Base-by-base conservation (phyloP, 2,888 invertebrate species). In the Antitype chi region DNA sequence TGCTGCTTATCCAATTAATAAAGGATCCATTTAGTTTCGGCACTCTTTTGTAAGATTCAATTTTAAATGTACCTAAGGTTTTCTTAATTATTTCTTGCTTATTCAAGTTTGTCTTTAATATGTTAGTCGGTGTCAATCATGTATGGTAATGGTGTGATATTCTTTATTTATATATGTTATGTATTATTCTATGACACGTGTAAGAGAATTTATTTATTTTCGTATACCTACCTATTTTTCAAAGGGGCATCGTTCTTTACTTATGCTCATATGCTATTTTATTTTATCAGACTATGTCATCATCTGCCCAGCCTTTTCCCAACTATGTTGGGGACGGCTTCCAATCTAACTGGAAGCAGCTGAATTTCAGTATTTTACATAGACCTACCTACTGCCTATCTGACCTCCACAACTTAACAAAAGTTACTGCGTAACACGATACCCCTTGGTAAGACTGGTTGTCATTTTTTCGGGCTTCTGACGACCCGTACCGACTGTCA, bases 101-200 rank as follows among this genome's bases (percentile, higher is more conserved):
- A 60, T 53, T 53, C 17, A 43, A 53, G n/a, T 20, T 43, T 47
- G 28, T 43, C 23, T 59, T 70, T 62, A 70, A 59, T 38, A 62
- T 67, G 55, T 62, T 67, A 80, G 67, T 80, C 28, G 25, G 49
- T 55, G 52, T 43, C 49, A 79, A 74, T 67, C 38, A 74, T 67
- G 25, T 23, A 55, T 62, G 60, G 28, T 62, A 63, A 74, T 81
- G 5, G 23, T 23, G n/a, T 43, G 23, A 57, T 38, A 68, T 47
- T 23, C 68, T 75, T 38, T 49, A 70, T 57, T 66, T 47, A 25
- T 60, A 20, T 6, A 38, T n/a, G 4, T 28, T 49, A 68, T 49
- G 25, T 53, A 28, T 72, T 72, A 25, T 72, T 60, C n/a, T 53
- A 13, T 6, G 3, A 25, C 80, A 55, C n/a, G 38, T 66, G 66